phyloP scores from a whole-genome alignment of 2,888 invertebrate species.

The Melanotus villosus region DNA sequence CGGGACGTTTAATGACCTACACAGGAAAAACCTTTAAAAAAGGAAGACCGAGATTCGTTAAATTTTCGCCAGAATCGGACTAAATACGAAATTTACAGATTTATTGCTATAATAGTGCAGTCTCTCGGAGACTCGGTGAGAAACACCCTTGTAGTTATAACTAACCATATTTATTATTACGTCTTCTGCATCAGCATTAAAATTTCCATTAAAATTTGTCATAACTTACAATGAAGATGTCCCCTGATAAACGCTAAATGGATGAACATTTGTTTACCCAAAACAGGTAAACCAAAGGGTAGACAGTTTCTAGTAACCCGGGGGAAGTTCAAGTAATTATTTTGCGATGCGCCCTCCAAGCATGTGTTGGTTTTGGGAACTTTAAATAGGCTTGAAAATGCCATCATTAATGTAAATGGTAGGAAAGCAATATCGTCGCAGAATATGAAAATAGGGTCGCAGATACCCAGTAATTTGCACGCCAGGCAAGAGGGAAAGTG shows the following conservation, averaged over 20 bases:
- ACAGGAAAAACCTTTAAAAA: not conserved
- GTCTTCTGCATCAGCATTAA: conserved; percentile 8
- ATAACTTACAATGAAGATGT: conserved; percentile 29
- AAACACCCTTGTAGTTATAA: too few species aligned
- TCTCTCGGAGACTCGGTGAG: too few species aligned
- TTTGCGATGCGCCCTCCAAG: not conserved
- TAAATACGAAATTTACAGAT: not conserved
- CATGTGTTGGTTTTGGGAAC: conserved; percentile 18
- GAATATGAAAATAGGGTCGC: conserved; percentile 23
- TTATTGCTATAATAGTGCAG: too few species aligned
- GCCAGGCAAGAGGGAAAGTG: not conserved
- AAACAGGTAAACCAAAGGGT: conserved; percentile 21
- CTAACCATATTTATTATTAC: conserved; percentile 23
- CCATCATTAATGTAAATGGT: conserved; percentile 26
- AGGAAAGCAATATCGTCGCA: conserved; percentile 23
- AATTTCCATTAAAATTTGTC: conserved; percentile 29
- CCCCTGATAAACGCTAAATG: conserved; percentile 20
- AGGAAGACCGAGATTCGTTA: not conserved
- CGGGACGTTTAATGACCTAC: conserved; percentile 15
- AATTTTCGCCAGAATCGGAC: not conserved
- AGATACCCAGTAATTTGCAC: conserved; percentile 19
- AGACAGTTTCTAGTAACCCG: not conserved
- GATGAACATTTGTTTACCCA: conserved; percentile 20
- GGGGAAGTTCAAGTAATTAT: conserved; percentile 15
- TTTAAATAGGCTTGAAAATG: conserved; percentile 18